Conservation (phyloP, 2,113 vertebrate species). For the Oncorhynchus clarkii region DNA sequence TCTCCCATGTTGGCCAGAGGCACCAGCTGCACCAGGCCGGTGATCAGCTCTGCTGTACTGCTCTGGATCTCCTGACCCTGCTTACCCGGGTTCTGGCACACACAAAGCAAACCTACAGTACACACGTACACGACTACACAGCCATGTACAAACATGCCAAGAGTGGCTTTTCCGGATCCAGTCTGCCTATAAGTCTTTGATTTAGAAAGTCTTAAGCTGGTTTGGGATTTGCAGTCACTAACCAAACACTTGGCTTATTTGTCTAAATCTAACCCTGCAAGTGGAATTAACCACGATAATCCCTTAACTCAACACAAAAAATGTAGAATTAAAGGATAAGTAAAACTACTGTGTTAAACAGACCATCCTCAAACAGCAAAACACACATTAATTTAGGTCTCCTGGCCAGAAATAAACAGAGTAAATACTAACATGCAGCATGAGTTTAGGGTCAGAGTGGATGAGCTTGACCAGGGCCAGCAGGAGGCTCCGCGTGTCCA, state of each 20-base stretch:
- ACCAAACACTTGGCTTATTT: neutral
- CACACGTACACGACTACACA: neutral
- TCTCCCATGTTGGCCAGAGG: conserved; percentile 90
- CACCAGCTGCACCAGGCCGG: conserved; percentile 90
- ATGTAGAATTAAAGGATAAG: neutral
- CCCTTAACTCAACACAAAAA: neutral
- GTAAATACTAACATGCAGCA: conserved; percentile 77
- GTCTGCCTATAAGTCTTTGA: neutral
- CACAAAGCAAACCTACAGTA: neutral
- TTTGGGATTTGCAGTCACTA: neutral
- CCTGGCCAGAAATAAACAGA: neutral
- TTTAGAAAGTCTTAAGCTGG: neutral
- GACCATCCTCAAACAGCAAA: neutral
- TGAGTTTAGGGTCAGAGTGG: conserved; percentile 81
- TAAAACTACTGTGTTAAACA: neutral
- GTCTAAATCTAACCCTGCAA: neutral
- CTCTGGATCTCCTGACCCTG: conserved; percentile 89
- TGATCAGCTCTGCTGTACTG: conserved; percentile 94
- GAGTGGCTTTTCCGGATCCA: neutral
- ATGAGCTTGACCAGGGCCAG: conserved; percentile 84
- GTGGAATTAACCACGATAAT: neutral
- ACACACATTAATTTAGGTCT: neutral
- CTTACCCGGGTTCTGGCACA: conserved; percentile 87
- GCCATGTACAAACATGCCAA: neutral
- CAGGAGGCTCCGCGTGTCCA: conserved; percentile 80